Evolutionary conservation across 2,888 invertebrate species (phyloP).

Genomic region (Chaitophorus viminalis): DNA sequence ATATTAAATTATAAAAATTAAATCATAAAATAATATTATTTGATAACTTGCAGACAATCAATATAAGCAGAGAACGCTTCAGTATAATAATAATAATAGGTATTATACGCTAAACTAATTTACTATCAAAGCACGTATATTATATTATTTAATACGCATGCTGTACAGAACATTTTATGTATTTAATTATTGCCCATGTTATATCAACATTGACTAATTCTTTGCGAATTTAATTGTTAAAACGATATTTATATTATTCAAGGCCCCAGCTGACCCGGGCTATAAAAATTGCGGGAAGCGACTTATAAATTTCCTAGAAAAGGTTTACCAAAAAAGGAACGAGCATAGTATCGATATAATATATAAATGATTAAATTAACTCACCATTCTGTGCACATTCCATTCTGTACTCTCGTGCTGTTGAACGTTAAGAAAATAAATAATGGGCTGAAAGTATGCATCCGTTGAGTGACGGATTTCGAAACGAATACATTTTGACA

Average conservation of each 20-base stretch:
- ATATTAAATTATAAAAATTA: too few relatives aligned
- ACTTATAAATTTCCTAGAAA: constrained; percentile 3
- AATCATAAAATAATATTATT: too few relatives aligned
- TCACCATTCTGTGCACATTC: too few relatives aligned
- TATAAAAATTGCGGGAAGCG: background rate
- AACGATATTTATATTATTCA: background rate
- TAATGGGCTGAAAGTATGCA: background rate
- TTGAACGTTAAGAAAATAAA: background rate
- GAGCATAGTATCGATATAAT: background rate
- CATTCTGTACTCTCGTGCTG: background rate
- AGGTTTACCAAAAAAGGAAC: background rate
- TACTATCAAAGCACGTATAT: background rate
- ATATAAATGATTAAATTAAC: constrained; percentile 11
- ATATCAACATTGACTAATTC: background rate
- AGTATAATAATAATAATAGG: background rate
- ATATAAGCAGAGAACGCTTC: background rate
- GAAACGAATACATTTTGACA: background rate
- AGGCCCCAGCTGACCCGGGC: background rate
- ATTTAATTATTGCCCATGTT: background rate
- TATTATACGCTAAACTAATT: background rate
- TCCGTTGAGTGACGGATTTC: background rate
- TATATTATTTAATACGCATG: background rate
- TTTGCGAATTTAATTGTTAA: background rate
- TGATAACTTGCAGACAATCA: too few relatives aligned
- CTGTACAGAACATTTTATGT: background rate